A percentile compares a stretch with the other conserved stretches of the same genome.
These are phyloP conservation scores for Lottia scabra DNA, from an alignment of 2,888 invertebrate species.

Conservation along the genomic window DNA sequence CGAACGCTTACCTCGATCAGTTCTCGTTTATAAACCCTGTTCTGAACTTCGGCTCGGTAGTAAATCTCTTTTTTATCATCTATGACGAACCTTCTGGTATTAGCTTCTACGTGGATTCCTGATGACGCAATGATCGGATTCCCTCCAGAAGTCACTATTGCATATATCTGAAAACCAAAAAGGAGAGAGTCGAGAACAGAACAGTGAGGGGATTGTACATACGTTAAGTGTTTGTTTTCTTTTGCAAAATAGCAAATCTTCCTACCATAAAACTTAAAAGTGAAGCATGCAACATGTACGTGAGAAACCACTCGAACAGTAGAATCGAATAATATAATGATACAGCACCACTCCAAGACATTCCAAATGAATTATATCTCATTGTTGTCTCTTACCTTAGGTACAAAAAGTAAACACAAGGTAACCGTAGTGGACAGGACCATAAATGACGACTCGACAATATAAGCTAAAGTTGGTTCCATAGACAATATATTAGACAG, in stretches of 20 bases:
- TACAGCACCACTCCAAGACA: too few species aligned
- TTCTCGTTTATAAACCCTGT: conserved; percentile 87
- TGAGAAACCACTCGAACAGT: too few species aligned
- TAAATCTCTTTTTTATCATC: conserved; percentile 85
- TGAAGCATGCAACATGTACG: too few species aligned
- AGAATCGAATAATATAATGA: too few species aligned
- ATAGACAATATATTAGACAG: conserved; percentile 89
- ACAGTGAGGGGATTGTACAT: neutral
- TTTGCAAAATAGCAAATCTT: too few species aligned
- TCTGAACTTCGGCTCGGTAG: conserved; percentile 90
- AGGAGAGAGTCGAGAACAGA: neutral
- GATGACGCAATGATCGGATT: conserved; percentile 89
- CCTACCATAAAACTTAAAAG: too few species aligned
- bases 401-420: conserved; percentile 86
- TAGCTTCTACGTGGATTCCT: conserved; percentile 88
- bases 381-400: conserved; percentile 74
- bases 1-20: conserved; percentile 70
- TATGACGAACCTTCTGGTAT: conserved; percentile 83
- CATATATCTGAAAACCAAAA: conserved; percentile 66
- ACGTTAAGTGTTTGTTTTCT: too few species aligned
- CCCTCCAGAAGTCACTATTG: conserved; percentile 65
- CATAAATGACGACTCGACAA: conserved; percentile 82
- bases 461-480: conserved; percentile 61
- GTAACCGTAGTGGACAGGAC: conserved; percentile 88
- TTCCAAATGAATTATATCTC: too few species aligned